Evolutionary conservation across 2,113 vertebrate genomes (phyloP).

Genomic region (Herpetotheres cachinnans): DNA sequence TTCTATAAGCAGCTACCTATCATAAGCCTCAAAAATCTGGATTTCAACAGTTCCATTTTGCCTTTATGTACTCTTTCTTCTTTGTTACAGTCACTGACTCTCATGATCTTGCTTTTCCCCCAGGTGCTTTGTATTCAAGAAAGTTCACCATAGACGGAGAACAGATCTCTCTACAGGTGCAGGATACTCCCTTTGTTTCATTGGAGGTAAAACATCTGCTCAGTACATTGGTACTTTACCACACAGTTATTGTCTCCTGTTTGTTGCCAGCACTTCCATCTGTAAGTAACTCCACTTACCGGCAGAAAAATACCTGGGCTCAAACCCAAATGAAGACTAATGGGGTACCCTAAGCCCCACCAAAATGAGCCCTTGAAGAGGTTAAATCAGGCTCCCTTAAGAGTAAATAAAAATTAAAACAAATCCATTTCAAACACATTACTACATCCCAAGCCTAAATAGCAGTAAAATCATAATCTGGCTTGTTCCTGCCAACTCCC

Average conservation of each 20-base stretch:
- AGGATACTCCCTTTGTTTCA: slow-evolving; percentile 89
- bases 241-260: background rate
- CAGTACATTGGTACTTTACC: background rate
- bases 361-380: background rate
- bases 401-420: background rate
- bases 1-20: background rate
- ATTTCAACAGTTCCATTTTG: background rate
- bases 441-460: background rate
- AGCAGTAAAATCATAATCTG: background rate
- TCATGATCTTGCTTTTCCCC: background rate
- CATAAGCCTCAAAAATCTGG: background rate
- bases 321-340: background rate
- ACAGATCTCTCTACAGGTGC: slow-evolving; percentile 90
- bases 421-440: background rate
- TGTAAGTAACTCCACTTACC: background rate
- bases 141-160: slow-evolving; percentile 89
- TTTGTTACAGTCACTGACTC: background rate
- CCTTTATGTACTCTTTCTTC: background rate
- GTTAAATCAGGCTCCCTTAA: background rate
- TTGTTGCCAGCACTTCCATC: background rate
- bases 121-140: slow-evolving; percentile 89
- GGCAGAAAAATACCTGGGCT: background rate
- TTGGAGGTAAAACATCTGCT: slow-evolving; percentile 79
- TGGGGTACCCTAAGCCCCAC: background rate
- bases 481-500: background rate